Base-by-base conservation (phyloP, 2,797 vertebrate genomes). In the Schizothorax lantsangensis region DNA sequence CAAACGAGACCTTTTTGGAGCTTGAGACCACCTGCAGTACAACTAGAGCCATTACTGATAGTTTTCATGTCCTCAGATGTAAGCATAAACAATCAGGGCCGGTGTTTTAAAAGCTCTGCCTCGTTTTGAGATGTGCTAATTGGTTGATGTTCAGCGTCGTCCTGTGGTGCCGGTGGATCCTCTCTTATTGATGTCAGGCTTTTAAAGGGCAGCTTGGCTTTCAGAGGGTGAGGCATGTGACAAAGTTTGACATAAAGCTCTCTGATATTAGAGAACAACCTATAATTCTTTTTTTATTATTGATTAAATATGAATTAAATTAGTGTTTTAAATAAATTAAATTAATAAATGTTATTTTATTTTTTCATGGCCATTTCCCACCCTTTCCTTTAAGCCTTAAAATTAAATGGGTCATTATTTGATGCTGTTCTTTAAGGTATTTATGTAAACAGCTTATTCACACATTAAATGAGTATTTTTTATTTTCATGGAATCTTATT, bases 161-260 rank as follows among this genome's bases (percentile, higher is more conserved):
- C 79, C 43, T 74, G 59, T n/a, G 68, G n/a, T 66, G 66, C 57
- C 66, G 5, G 66, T 30, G 75, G 49, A 36, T 73, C 69, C 59
- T 87, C 33, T 80, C 77, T 43, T 84, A 64, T 80, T 84, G 54
- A 84, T 87, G 68, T 73, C 57, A 45, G 71, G 52, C 84, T 84
- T 68, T 86, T 72, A 64, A 33, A 81, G 81, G 64, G 30, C 26
- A 66, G 26, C 62, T 66, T 66, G 62, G 26, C 10, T 69, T 33
- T 84, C n/a, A 81, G 57, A 71, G 45, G 6, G 14, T 49, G 15
- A 26, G 23, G 47, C 26, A 21, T 6, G 8, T 78, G 64, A 79
- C 33, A 87, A 84, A 4, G 15, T 57, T 40, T 85, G 40, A 36
- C 47, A 26, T 72, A 52, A 33, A 30, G 79, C 1, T 43, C 36